Conservation (phyloP, 2,113 vertebrate genomes). For the Illadopsis cleaveri region DNA sequence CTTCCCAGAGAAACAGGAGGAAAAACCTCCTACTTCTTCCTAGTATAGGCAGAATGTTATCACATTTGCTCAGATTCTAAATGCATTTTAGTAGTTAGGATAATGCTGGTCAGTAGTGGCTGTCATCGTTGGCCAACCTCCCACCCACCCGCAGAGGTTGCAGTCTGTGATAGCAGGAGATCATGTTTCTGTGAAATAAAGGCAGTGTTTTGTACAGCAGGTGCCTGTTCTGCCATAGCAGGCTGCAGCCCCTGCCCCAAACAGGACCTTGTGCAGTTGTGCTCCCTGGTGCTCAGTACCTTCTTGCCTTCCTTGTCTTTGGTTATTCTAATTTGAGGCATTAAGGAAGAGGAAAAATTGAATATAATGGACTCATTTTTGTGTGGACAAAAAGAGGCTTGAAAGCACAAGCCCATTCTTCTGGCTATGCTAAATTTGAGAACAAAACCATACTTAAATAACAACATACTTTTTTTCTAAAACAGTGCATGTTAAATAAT, state of each 20-base stretch:
- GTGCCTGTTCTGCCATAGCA: neutral
- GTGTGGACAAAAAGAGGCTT: neutral
- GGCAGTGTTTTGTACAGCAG: neutral
- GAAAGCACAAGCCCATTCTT: neutral
- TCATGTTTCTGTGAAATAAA: neutral
- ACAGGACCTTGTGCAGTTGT: neutral
- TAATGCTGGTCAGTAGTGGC: neutral
- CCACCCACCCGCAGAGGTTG: neutral
- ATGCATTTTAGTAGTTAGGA: neutral
- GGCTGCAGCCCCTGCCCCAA: neutral
- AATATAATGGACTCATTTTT: neutral
- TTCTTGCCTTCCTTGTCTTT: neutral
- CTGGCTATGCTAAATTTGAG: conserved; percentile 5
- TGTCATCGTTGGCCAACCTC: neutral
- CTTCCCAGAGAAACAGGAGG: neutral
- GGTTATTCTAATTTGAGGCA: neutral
- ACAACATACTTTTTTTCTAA: neutral
- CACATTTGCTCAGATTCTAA: neutral
- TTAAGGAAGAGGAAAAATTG: neutral
- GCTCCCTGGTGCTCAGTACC: neutral
- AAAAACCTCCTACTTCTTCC: neutral
- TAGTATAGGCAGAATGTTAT: neutral
- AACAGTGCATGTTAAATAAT: neutral
- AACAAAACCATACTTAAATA: neutral
- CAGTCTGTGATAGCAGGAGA: neutral